phyloP scores from a whole-genome alignment of 2,113 vertebrate species.

The Oostethus manadensis region DNA sequence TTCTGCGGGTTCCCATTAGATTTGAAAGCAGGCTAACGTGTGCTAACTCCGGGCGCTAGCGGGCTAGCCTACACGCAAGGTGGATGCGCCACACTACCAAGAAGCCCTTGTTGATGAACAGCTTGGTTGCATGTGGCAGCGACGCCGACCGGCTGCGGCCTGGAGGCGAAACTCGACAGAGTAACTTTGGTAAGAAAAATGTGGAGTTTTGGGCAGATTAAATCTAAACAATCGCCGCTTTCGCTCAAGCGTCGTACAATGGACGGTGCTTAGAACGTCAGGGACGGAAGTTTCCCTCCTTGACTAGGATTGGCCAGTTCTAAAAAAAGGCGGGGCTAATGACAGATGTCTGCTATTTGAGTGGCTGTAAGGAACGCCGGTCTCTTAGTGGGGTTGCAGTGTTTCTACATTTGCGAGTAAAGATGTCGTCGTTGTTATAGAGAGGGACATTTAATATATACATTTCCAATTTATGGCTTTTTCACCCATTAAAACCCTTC shows the following conservation, averaged over 20 bases:
- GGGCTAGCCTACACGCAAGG: constrained; percentile 35
- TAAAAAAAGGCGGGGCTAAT: constrained; percentile 9
- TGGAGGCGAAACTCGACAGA: neutral
- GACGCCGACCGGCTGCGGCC: neutral
- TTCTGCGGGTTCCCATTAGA: neutral
- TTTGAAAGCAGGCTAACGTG: neutral
- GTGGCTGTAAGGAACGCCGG: constrained; percentile 39
- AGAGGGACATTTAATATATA: no score
- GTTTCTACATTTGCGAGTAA: constrained; percentile 41
- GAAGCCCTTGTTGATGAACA: neutral
- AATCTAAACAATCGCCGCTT: constrained; percentile 28
- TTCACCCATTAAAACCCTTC: no score
- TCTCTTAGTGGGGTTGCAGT: constrained; percentile 16
- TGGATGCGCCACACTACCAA: constrained; percentile 16
- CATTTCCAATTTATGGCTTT: no score
- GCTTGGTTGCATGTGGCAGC: neutral
- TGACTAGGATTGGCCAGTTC: constrained; percentile 47
- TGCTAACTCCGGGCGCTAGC: constrained; percentile 7
- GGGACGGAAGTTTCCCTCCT: constrained; percentile 68
- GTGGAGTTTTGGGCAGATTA: neutral
- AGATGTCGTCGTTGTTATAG: constrained; percentile 13
- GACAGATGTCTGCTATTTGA: rapidly evolving
- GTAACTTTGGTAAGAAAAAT: constrained; percentile 12
- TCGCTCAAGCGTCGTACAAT: constrained; percentile 52
- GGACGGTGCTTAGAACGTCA: constrained; percentile 52